phyloP scores from a whole-genome alignment of 2,113 vertebrate genomes.

The Sciurus niger region DNA sequence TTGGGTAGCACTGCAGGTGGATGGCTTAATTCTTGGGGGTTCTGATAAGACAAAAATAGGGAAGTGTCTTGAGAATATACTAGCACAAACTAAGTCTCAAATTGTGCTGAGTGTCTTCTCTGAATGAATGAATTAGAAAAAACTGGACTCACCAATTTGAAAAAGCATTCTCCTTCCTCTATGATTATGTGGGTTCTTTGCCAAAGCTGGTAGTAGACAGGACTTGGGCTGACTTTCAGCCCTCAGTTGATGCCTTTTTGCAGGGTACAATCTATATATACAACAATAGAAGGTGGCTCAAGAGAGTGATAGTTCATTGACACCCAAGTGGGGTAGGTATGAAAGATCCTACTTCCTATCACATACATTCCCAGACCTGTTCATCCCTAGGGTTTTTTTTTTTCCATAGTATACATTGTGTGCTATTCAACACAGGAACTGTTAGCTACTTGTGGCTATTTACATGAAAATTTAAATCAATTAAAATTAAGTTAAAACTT shows the following conservation, averaged over 20 bases:
- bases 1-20: not conserved
- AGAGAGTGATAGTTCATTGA: not conserved
- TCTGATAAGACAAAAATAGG: constrained; percentile 40
- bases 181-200: not conserved
- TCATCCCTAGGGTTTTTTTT: not conserved
- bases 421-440: not conserved
- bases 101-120: not conserved
- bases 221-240: constrained; percentile 7
- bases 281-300: not conserved
- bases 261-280: not conserved
- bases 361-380: not conserved
- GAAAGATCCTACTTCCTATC: not conserved
- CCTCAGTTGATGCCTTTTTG: not conserved
- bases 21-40: not conserved
- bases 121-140: constrained; percentile 40
- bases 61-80: not conserved
- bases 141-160: not conserved
- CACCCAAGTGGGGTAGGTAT: not conserved
- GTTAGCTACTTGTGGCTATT: not conserved
- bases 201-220: not conserved
- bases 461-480: constrained; percentile 27
- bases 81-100: not conserved
- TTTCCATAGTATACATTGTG: not conserved
- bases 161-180: constrained; percentile 16
- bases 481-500: constrained; percentile 10